Percentiles rank a stretch among this genome's conserved stretches.
phyloP scores from a whole-genome alignment of 2,797 vertebrate species.

The Micropoecilia bifurca region DNA sequence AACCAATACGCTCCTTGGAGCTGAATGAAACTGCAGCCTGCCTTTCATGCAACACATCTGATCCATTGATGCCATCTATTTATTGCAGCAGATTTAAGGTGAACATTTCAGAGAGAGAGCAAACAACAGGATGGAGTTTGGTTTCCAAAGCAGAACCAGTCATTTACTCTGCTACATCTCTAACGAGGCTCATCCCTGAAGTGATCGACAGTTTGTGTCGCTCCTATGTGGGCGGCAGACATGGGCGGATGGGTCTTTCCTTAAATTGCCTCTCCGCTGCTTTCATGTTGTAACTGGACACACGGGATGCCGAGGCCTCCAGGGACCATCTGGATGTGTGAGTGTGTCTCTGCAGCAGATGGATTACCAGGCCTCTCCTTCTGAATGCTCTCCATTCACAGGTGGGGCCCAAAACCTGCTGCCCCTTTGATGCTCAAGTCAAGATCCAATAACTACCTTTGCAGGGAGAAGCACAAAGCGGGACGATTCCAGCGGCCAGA shows the following conservation, averaged over 20 bases:
- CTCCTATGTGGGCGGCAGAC: conserved; percentile 4
- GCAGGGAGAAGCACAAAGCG: conserved; percentile 58
- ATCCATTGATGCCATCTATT: no score
- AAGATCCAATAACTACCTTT: conserved; percentile 61
- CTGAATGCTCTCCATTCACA: conserved; percentile 75
- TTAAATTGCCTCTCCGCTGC: conserved; percentile 57
- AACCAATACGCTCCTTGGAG: background rate
- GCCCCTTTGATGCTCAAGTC: conserved; percentile 66
- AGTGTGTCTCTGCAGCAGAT: conserved; percentile 66
- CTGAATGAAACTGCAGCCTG: background rate
- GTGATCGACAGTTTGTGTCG: background rate
- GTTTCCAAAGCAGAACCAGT: background rate
- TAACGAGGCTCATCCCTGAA: conserved; percentile 3
- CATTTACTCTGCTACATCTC: background rate
- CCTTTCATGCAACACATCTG: conserved; percentile 3
- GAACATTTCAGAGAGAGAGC: background rate
- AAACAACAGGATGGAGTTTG: background rate
- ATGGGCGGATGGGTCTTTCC: conserved; percentile 30
- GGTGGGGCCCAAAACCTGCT: conserved; percentile 73
- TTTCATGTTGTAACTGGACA: conserved; percentile 83
- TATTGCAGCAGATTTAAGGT: conserved; percentile 1
- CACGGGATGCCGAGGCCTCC: conserved; percentile 66
- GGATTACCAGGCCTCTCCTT: conserved; percentile 63
- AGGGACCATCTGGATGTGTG: conserved; percentile 76
- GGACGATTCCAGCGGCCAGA: conserved; percentile 69